Percentiles rank a stretch among this genome's conserved stretches.
These are phyloP conservation scores for Chrysodeixis includens DNA, from an alignment of 2,888 invertebrate genomes.

Conservation along the genomic window DNA sequence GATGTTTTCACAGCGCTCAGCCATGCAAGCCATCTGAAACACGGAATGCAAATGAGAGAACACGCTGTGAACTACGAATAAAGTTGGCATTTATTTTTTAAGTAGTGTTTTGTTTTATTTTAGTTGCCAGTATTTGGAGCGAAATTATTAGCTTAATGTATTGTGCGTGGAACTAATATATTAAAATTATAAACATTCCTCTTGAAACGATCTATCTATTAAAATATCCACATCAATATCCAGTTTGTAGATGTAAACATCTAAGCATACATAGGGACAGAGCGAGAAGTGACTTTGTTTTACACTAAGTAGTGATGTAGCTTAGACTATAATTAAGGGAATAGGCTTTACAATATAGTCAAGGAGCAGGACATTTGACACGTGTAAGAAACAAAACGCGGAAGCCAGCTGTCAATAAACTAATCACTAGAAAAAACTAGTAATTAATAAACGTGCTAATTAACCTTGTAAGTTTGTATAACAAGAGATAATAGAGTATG, in stretches of 20 bases:
- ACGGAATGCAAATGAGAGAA: slow-evolving; percentile 60
- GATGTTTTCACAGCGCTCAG: slow-evolving; percentile 58
- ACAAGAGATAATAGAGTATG: slow-evolving; percentile 36
- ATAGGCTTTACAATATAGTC: not conserved
- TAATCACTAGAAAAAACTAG: slow-evolving; percentile 34
- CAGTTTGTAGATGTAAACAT: no score
- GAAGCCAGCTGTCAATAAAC: slow-evolving; percentile 13
- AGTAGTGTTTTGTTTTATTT: not conserved
- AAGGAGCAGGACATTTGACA: slow-evolving; percentile 5
- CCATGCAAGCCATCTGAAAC: slow-evolving; percentile 46
- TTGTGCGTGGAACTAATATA: no score
- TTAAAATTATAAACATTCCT: no score
- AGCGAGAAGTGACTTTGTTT: no score
- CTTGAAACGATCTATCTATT: no score
- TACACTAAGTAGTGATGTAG: not conserved
- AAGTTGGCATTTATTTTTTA: not conserved
- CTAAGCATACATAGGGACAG: no score
- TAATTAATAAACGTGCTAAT: no score
- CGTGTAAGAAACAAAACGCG: slow-evolving; percentile 31
- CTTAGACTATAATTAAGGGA: not conserved
- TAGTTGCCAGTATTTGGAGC: no score
- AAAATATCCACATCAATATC: no score
- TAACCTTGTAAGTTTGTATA: slow-evolving; percentile 31
- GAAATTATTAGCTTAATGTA: no score
- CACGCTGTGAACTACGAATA: slow-evolving; percentile 45